phyloP scores from a whole-genome alignment of 1,140 invertebrate genomes.

The Sitobion miscanthi region DNA sequence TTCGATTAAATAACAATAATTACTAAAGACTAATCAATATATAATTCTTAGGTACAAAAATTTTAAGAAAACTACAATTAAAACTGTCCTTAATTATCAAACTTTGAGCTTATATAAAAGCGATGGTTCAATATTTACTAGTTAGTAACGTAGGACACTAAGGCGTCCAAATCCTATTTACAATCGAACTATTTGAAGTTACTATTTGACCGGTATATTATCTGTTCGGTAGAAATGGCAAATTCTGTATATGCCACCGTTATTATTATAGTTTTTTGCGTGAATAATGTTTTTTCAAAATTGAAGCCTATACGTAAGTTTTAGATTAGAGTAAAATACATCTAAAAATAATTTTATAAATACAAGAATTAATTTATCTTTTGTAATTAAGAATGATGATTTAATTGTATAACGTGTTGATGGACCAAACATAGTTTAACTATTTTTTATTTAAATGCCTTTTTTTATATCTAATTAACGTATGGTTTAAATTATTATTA shows the following conservation, averaged over 20 bases:
- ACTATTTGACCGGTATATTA: not conserved
- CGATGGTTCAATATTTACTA: not conserved
- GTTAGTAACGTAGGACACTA: not conserved
- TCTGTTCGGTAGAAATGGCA: conserved; percentile 2
- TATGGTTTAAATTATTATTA: not conserved
- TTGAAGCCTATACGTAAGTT: conserved; percentile 5
- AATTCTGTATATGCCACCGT: not conserved
- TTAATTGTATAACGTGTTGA: not conserved
- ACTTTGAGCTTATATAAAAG: not conserved
- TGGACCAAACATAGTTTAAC: not conserved
- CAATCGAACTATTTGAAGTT: not conserved
- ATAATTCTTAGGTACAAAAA: not conserved
- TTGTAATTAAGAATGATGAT: not conserved
- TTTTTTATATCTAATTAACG: not conserved
- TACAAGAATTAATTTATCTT: not conserved
- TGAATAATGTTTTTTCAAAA: not conserved
- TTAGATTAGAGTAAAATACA: not conserved
- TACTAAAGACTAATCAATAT: not conserved
- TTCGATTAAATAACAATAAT: conserved; percentile 17
- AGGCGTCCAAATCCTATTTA: not conserved
- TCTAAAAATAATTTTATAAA: not conserved
- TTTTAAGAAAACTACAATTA: not conserved
- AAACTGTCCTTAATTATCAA: conserved; percentile 29
- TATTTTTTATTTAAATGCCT: not conserved
- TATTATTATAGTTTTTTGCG: conserved; percentile 52